Evolutionary conservation across 2,797 vertebrate species (phyloP).

Genomic region (Chelon auratus): DNA sequence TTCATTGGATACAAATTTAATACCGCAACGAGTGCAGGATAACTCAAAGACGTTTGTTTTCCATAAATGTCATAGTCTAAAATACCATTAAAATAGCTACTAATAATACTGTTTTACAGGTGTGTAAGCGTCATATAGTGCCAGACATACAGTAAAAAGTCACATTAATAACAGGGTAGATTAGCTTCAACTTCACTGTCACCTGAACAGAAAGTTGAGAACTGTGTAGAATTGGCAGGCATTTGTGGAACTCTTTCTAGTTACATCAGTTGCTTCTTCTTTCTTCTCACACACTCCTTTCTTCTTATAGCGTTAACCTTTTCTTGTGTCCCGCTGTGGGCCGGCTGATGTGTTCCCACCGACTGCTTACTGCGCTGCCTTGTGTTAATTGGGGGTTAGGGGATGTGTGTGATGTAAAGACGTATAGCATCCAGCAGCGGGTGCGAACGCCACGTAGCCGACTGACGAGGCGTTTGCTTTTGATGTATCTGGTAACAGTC

Average conservation of each 20-base stretch:
- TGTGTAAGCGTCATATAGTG: too few relatives aligned
- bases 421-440: conserved; percentile 26
- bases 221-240: not conserved
- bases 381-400: conserved; percentile 51
- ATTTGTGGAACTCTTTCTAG: not conserved
- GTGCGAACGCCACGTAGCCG: conserved; percentile 25
- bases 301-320: conserved; percentile 15
- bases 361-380: conserved; percentile 44
- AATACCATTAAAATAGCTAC: too few relatives aligned
- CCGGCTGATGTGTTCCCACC: conserved; percentile 21
- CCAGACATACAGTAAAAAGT: too few relatives aligned
- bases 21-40: too few relatives aligned
- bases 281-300: conserved; percentile 15
- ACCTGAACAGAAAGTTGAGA: not conserved
- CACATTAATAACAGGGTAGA: too few relatives aligned
- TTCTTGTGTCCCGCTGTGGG: conserved; percentile 17
- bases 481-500: conserved; percentile 45
- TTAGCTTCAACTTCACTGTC: too few relatives aligned
- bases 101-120: too few relatives aligned
- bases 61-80: too few relatives aligned
- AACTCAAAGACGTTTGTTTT: too few relatives aligned
- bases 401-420: conserved; percentile 28
- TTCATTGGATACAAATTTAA: too few relatives aligned
- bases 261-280: conserved; percentile 6
- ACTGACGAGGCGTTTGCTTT: conserved; percentile 58